Percentiles rank a stretch among this genome's conserved stretches.
Evolutionary conservation across 2,888 invertebrate genomes (phyloP).

Genomic region (Ormyrus nitidulus): DNA sequence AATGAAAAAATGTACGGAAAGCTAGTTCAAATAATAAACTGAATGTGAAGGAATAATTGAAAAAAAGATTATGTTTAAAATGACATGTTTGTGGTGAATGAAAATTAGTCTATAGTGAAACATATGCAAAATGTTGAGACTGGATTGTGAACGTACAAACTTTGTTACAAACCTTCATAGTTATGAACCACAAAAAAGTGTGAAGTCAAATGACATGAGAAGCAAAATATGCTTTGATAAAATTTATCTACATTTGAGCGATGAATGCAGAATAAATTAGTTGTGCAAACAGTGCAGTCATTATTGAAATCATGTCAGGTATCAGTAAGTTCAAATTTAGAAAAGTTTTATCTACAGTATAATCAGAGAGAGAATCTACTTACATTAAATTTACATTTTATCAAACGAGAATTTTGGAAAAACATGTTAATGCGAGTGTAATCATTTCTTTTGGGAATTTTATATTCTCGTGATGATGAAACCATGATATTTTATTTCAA

Average conservation of each 20-base stretch:
- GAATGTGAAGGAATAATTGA: not conserved
- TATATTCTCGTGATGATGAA: not conserved
- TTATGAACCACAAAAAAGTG: slow-evolving; percentile 21
- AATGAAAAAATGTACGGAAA: slow-evolving; percentile 14
- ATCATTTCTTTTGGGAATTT: slow-evolving; percentile 12
- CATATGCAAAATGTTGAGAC: slow-evolving; percentile 65
- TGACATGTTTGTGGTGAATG: not conserved
- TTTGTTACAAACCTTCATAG: slow-evolving; percentile 44
- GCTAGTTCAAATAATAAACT: slow-evolving; percentile 3
- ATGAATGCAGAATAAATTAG: not conserved
- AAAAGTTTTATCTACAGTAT: slow-evolving; percentile 23
- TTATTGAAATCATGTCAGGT: not conserved
- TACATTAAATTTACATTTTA: not conserved
- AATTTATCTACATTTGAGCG: slow-evolving; percentile 39
- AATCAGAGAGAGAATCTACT: slow-evolving; percentile 21
- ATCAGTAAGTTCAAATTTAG: slow-evolving; percentile 31
- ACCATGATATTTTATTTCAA: not conserved
- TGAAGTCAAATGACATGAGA: not conserved
- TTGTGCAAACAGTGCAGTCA: not conserved
- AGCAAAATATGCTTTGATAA: slow-evolving; percentile 33
- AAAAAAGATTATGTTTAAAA: not conserved
- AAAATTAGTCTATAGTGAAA: slow-evolving; percentile 51
- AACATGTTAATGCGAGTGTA: not conserved
- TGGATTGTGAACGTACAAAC: slow-evolving; percentile 69
- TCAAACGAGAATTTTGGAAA: not conserved